A percentile compares a stretch with the other conserved stretches of the same genome.
phyloP scores from a whole-genome alignment of 2,797 vertebrate species.

The Gymnothorax reevesii region DNA sequence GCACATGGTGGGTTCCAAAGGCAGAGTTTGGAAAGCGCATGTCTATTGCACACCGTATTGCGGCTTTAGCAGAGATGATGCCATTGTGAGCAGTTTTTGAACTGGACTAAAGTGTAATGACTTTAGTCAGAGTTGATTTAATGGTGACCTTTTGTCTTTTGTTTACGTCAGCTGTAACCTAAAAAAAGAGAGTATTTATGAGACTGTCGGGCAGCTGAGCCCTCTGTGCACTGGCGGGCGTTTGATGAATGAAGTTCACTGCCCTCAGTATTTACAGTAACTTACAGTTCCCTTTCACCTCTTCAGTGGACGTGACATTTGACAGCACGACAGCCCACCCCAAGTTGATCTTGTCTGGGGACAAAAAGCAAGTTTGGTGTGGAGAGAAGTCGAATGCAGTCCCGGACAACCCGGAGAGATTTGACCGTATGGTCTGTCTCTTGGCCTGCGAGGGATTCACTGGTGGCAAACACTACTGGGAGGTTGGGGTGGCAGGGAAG shows the following conservation, averaged over 20 bases:
- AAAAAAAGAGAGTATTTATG: neutral
- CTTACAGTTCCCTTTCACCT: neutral
- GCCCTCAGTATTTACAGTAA: neutral
- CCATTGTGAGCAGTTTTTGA: neutral
- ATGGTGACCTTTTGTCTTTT: neutral
- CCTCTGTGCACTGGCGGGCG: neutral
- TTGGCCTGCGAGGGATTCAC: conserved; percentile 69
- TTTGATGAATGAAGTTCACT: neutral
- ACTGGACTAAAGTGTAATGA: neutral
- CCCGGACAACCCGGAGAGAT: conserved; percentile 66
- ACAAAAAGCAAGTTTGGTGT: conserved; percentile 72
- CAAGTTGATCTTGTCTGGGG: conserved; percentile 70
- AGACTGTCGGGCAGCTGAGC: neutral
- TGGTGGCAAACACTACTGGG: conserved; percentile 77
- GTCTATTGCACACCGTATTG: neutral
- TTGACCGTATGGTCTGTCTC: conserved; percentile 74
- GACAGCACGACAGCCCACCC: conserved; percentile 75
- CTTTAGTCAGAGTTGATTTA: neutral
- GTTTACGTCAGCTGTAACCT: neutral
- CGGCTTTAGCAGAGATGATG: neutral
- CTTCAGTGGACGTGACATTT: conserved; percentile 74
- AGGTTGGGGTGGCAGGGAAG: conserved; percentile 72
- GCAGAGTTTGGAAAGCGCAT: too few species aligned
- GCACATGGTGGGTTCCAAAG: too few species aligned
- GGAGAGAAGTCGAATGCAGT: conserved; percentile 58